Base-by-base conservation (phyloP, 2,888 invertebrate species). In the Sminthurinus aureus region DNA sequence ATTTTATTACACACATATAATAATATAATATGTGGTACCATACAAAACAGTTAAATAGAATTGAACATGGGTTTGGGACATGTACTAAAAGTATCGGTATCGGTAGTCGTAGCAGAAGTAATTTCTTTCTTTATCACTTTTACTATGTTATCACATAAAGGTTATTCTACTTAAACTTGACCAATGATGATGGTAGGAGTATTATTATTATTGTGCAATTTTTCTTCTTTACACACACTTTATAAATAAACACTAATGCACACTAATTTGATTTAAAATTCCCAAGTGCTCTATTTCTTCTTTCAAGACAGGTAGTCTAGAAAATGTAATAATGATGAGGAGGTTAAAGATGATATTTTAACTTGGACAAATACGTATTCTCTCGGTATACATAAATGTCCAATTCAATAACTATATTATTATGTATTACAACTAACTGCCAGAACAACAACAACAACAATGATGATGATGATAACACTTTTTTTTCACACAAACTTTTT, bases 371-470 rank as follows among this genome's bases (percentile, higher is more conserved):
- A 18, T 58, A 58, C 58, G 58, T 58, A 58, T 58, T 58, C 58
- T 58, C 58, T 13, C 2, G 58, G 58, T 58, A 58, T 58, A 58
- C 58, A 58, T 58, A 58, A 58, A 71, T 20, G 71, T 71, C 20
- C 71, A 71, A 71, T 71, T 22, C 4, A 22, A 71, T 58, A 18
- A n/a, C 24, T 71, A 76, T 38, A n/a, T 51, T 38, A 8, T 20
- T 71, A 9, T 9, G 1, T 71, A 20, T 18, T 26, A 26, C 20
- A 77, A 22, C 51, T 64, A 51, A 64, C 79, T 71, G 78, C 73
- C 79, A 78, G 64, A 51, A 77, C 15, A 51, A 83, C 77, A 77
- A 77, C 38, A 38, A 38, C n/a, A 22, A 67, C n/a, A 67, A 67
- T 67, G n/a, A 71, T 24, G 24, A 64, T 64, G 64, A 71, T 13